Conservation (phyloP, 2,113 vertebrate species). For the Hippocampus abdominalis region DNA sequence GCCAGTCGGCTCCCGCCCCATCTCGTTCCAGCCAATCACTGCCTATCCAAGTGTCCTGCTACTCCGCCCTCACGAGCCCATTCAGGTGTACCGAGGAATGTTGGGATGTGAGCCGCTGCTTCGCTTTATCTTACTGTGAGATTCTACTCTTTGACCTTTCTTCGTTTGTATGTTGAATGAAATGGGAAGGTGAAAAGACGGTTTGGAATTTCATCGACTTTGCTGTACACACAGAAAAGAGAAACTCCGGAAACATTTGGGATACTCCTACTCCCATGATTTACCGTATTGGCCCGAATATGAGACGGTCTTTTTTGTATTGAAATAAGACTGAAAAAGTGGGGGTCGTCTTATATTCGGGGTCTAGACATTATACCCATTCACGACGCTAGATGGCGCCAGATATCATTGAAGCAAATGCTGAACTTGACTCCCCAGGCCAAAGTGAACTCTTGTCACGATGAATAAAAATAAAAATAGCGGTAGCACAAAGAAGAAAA, state of each 20-base stretch:
- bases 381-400: too few species aligned
- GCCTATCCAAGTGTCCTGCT: constrained; percentile 79
- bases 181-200: not conserved
- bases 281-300: too few species aligned
- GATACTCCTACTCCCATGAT: not conserved
- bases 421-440: too few species aligned
- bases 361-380: too few species aligned
- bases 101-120: constrained; percentile 77
- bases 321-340: too few species aligned
- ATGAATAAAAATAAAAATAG: too few species aligned
- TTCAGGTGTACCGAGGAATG: constrained; percentile 79
- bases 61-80: constrained; percentile 59
- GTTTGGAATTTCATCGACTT: not conserved
- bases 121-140: constrained; percentile 87
- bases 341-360: too few species aligned
- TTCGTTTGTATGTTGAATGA: not conserved
- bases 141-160: constrained; percentile 12
- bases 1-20: constrained; percentile 67
- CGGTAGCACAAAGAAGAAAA: too few species aligned
- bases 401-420: too few species aligned
- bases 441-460: too few species aligned
- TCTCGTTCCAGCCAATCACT: constrained; percentile 73
- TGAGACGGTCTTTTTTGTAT: too few species aligned
- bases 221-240: not conserved
- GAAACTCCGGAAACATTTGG: not conserved